phyloP scores from a whole-genome alignment of 2,113 vertebrate species.

The Pseudorasbora parva region DNA sequence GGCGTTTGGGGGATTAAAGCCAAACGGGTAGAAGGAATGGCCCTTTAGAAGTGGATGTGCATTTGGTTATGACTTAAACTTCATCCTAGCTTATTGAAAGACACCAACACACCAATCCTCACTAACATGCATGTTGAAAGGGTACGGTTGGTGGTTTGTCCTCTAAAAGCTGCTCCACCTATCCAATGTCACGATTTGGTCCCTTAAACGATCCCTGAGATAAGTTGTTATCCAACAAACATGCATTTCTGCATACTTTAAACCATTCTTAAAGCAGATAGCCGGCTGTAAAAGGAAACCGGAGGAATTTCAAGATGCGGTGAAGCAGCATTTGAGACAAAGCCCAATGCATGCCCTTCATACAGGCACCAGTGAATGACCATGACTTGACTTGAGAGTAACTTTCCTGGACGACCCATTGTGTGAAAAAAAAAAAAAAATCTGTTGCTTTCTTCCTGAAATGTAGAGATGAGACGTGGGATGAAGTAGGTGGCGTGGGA shows the following conservation, averaged over 20 bases:
- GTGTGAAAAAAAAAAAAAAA: slow-evolving; percentile 8
- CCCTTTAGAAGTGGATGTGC: slow-evolving; percentile 62
- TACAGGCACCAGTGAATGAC: slow-evolving; percentile 80
- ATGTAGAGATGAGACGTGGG: not conserved
- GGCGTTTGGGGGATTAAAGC: not conserved
- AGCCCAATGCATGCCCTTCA: slow-evolving; percentile 74
- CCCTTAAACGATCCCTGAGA: slow-evolving; percentile 56
- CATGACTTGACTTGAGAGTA: slow-evolving; percentile 83
- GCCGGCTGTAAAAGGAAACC: slow-evolving; percentile 56
- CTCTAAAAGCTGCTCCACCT: slow-evolving; percentile 58
- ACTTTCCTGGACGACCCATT: slow-evolving; percentile 77
- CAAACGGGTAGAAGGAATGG: slow-evolving; percentile 30
- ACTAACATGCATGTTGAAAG: slow-evolving; percentile 83
- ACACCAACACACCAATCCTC: slow-evolving; percentile 74
- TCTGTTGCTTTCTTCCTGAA: not conserved
- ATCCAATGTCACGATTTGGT: slow-evolving; percentile 6
- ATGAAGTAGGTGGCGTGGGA: slow-evolving; percentile 29
- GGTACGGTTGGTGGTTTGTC: slow-evolving; percentile 75
- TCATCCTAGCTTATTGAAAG: slow-evolving; percentile 67
- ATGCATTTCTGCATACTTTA: not conserved
- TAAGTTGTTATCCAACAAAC: slow-evolving; percentile 58
- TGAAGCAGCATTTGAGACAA: slow-evolving; percentile 72
- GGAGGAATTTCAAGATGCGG: slow-evolving; percentile 59
- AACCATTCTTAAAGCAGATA: not conserved
- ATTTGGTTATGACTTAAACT: slow-evolving; percentile 67